A percentile compares a stretch with the other conserved stretches of the same genome.
Evolutionary conservation across 2,797 vertebrate genomes (phyloP).

Genomic region (Enteromius mattozi): DNA sequence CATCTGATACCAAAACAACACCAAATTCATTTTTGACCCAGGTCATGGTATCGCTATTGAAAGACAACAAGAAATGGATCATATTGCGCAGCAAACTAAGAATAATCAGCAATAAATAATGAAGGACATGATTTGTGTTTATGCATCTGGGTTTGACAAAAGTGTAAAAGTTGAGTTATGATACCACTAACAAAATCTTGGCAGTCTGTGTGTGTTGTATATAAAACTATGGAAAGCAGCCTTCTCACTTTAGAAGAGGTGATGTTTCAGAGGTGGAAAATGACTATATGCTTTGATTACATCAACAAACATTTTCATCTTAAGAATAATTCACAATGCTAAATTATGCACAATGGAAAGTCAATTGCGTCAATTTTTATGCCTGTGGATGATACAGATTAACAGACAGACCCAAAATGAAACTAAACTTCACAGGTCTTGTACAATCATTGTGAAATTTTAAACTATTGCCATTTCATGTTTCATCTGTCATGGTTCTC

Average conservation of each 20-base stretch:
- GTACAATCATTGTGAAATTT: constrained; percentile 33
- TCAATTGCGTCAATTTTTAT: not conserved
- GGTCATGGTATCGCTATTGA: not conserved
- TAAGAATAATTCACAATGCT: not conserved
- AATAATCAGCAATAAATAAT: not conserved
- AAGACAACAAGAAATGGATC: not conserved
- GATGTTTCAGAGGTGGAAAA: not conserved
- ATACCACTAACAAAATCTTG: not conserved
- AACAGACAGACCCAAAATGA: not conserved
- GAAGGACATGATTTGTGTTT: not conserved
- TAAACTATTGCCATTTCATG: constrained; percentile 9
- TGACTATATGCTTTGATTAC: not conserved
- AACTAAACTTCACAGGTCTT: constrained; percentile 14
- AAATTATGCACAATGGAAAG: constrained; percentile 7
- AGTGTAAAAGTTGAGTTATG: not conserved
- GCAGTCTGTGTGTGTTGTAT: not conserved
- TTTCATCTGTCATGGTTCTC: not conserved
- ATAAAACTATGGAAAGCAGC: not conserved
- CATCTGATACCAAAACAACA: not conserved
- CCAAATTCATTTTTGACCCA: not conserved
- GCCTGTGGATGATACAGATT: not conserved
- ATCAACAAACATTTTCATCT: not conserved
- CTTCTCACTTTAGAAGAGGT: not conserved
- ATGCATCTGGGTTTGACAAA: not conserved
- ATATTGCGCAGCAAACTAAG: not conserved